These are phyloP conservation scores for Dromococcyx pavoninus DNA, from an alignment of 2,797 vertebrate genomes.

Conservation along the genomic window DNA sequence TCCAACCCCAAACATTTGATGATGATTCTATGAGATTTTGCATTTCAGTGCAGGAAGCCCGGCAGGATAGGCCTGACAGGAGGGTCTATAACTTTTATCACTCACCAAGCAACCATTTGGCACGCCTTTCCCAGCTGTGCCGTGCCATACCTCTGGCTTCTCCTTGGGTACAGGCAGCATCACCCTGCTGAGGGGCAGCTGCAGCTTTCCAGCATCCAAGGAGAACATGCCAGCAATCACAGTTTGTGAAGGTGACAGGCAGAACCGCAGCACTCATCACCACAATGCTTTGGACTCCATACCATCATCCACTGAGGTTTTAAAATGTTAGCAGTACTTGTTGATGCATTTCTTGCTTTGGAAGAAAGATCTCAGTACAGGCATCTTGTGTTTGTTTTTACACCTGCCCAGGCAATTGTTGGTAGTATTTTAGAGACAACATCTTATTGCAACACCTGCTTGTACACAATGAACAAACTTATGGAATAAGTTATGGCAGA, in stretches of 20 bases:
- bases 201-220: neutral
- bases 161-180: accelerated
- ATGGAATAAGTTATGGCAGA: neutral
- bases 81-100: neutral
- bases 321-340: neutral
- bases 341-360: neutral
- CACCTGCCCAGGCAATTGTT: neutral
- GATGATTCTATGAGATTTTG: neutral
- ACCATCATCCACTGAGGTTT: neutral
- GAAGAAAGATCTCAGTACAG: neutral
- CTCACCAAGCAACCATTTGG: accelerated
- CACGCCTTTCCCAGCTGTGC: accelerated
- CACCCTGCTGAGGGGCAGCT: neutral
- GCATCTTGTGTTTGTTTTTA: neutral
- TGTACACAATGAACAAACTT: neutral
- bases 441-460: neutral
- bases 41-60: neutral
- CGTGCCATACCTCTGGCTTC: neutral
- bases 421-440: neutral
- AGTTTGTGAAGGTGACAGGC: neutral
- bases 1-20: no score
- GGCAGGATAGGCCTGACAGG: accelerated
- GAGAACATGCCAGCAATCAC: neutral
- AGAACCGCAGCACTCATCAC: neutral
- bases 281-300: neutral